Conservation (phyloP, 2,113 vertebrate species). For the Sorex fumeus region DNA sequence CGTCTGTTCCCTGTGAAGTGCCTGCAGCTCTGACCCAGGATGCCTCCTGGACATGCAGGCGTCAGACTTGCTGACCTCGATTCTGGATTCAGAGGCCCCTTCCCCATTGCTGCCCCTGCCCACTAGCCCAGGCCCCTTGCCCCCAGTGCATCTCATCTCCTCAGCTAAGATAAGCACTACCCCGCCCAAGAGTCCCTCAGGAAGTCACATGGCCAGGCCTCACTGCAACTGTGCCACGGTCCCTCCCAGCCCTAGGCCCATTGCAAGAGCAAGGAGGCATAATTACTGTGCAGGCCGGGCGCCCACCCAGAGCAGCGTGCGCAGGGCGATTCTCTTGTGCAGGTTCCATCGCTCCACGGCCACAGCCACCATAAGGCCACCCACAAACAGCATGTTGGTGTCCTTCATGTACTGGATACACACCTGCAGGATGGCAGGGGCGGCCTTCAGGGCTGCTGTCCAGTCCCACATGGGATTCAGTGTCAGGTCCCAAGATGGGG, state of each 20-base stretch:
- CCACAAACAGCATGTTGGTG: slow-evolving; percentile 96
- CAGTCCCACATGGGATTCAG: neutral
- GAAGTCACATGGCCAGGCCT: neutral
- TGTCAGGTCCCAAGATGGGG: neutral
- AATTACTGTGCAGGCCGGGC: slow-evolving; percentile 95
- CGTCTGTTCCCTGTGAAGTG: too few species aligned
- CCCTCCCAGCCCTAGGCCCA: neutral
- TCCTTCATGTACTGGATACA: slow-evolving; percentile 98
- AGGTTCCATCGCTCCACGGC: slow-evolving; percentile 97
- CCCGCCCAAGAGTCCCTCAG: neutral
- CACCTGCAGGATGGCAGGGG: slow-evolving; percentile 89
- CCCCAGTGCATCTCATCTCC: neutral
- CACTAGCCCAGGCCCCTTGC: too few species aligned
- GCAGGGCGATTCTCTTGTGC: slow-evolving; percentile 96
- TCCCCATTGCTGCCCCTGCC: neutral
- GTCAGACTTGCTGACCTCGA: neutral
- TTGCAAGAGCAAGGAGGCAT: neutral
- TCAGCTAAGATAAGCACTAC: neutral
- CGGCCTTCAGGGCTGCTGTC: neutral
- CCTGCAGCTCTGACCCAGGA: too few species aligned
- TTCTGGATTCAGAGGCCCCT: neutral
- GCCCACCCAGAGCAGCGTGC: slow-evolving; percentile 93
- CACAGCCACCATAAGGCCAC: slow-evolving; percentile 95
- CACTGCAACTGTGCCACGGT: neutral
- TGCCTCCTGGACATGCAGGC: too few species aligned